Percentiles rank a stretch among this genome's conserved stretches.
Conservation (phyloP, 1,140 invertebrate species). For the Ceratina calcarata region DNA sequence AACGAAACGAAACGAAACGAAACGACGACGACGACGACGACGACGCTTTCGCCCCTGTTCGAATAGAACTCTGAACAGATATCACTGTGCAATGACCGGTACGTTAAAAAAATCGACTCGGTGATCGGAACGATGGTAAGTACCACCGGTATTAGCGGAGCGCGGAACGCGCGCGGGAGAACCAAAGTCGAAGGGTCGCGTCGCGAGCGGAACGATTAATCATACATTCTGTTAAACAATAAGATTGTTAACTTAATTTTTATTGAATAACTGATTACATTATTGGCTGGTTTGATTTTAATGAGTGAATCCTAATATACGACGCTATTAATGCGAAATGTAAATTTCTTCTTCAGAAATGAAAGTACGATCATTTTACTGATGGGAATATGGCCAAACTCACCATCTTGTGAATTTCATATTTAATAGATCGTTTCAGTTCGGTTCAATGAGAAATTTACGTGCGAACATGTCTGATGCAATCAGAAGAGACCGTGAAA, state of each 20-base stretch:
- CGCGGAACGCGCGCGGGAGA: conserved; percentile 3
- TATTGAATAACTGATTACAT: too few species aligned
- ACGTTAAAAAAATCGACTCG: neutral
- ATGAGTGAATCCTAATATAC: too few species aligned
- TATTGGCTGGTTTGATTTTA: too few species aligned
- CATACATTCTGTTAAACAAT: too few species aligned
- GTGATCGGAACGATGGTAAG: neutral
- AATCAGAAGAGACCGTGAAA: neutral
- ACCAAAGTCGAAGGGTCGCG: conserved; percentile 39
- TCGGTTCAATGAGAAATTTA: neutral
- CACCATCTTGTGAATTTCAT: neutral
- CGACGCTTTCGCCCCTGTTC: neutral
- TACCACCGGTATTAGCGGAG: conserved; percentile 15
- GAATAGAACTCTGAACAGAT: neutral
- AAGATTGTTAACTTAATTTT: too few species aligned
- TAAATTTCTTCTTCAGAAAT: too few species aligned
- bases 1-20: too few species aligned
- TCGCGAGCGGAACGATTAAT: conserved; percentile 55
- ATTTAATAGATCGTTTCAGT: neutral
- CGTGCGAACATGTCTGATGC: neutral
- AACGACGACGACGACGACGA: neutral
- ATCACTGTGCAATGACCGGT: conserved; percentile 11
- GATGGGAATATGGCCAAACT: neutral
- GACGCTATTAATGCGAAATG: too few species aligned
- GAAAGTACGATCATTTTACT: too few species aligned